Conservation (phyloP, 2,888 invertebrate species). For the Limnephilus lunatus region DNA sequence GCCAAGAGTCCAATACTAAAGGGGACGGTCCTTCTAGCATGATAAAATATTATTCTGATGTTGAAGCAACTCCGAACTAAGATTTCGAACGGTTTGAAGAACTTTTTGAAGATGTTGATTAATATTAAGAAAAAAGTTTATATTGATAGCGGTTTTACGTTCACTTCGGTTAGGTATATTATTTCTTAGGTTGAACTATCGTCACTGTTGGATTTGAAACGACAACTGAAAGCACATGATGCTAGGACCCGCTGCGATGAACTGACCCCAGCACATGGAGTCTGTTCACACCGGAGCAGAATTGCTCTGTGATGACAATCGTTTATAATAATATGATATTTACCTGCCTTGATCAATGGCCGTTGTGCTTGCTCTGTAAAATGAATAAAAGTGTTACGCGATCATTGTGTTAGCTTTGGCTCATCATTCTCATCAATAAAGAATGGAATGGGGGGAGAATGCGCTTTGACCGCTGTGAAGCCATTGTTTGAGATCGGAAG, state of each 20-base stretch:
- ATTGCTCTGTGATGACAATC: constrained; percentile 54
- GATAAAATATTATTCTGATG: neutral
- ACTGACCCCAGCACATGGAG: constrained; percentile 44
- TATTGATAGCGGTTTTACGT: no score
- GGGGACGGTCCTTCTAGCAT: constrained; percentile 22
- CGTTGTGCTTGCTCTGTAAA: constrained; percentile 61
- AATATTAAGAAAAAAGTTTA: neutral
- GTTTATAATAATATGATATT: constrained; percentile 61
- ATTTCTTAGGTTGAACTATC: neutral
- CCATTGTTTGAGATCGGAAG: constrained; percentile 54
- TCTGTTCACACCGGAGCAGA: constrained; percentile 39
- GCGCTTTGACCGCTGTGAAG: constrained; percentile 47
- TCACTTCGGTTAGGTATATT: neutral
- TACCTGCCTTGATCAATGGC: constrained; percentile 59
- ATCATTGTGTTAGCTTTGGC: constrained; percentile 58
- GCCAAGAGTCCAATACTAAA: constrained; percentile 27
- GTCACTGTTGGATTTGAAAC: neutral
- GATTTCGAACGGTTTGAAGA: neutral
- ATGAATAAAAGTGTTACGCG: constrained; percentile 64
- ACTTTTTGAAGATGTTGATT: neutral
- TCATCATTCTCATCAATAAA: constrained; percentile 59
- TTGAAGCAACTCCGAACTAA: neutral
- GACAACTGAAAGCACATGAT: constrained; percentile 11
- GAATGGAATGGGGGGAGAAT: constrained; percentile 62
- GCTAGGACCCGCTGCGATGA: neutral